Base-by-base conservation (phyloP, 2,113 vertebrate genomes). In the Rutilus rutilus region DNA sequence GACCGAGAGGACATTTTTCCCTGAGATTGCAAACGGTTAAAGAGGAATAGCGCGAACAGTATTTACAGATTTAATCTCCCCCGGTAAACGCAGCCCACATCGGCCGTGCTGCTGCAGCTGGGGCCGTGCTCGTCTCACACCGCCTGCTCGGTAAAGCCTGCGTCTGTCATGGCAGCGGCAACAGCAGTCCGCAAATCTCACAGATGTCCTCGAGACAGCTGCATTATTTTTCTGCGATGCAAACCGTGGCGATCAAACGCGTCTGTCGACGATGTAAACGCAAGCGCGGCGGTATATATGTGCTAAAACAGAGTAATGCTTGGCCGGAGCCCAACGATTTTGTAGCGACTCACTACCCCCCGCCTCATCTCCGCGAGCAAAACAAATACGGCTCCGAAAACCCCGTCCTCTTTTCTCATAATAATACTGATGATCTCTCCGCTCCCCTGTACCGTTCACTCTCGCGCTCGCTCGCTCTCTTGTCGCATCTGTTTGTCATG, bases 1-100 rank as follows among this genome's bases (percentile, higher is more conserved):
- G 95, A 94, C 81, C 95, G 93, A 91, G 94, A 95, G 87, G 95
- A 95, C 95, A 95, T 88, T 89, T 42, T 91, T 94, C 92, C 93
- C 94, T 94, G 93, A 95, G 93, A 93, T 86, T 83, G 83, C 86
- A 92, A 89, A 42, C 84, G 54, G 82, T 82, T 59, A 83, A 39
- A 50, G 54, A 82, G 57, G 69, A 79, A 84, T 79, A 79, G 27
- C 82, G 54, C 42, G 65, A 75, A 50, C 19, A 57, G 36, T 33
- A 80, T 76, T 39, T 76, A 74, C 69, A 82, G 39, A 73, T 50
- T 86, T 76, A 86, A 64, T 75, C 52, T 79, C 76, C 60, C 45
- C 62, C 67, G 45, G 76, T 45, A 75, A 59, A 45, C 36, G 65
- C 57, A 76, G 78, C 65, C 64, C 50, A 71, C 78, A 54, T 82